Conservation (phyloP, 2,797 vertebrate species). For the Triplophysa yarkandensis region DNA sequence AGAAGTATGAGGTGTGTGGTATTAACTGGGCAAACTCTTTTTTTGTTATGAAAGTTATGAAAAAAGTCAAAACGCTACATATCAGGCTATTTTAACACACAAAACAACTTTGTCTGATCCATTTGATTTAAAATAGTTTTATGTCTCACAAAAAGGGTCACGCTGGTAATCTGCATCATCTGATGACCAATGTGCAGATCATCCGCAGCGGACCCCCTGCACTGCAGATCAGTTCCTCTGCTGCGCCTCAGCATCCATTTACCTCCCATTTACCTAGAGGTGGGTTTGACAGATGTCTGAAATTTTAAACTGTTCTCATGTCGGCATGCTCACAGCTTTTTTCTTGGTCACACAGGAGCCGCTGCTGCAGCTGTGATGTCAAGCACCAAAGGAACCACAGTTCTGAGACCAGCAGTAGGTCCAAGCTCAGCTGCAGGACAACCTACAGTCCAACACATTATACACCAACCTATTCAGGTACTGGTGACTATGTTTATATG, state of each 20-base stretch:
- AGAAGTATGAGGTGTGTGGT: too few relatives aligned
- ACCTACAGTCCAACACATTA: slow-evolving; percentile 91
- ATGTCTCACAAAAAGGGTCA: slow-evolving; percentile 81
- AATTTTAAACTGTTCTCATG: background rate
- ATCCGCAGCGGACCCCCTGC: slow-evolving; percentile 88
- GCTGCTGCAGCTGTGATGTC: slow-evolving; percentile 97
- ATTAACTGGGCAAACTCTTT: too few relatives aligned
- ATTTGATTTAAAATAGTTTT: background rate
- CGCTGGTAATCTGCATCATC: slow-evolving; percentile 90
- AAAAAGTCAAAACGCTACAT: background rate
- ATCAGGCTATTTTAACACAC: too few relatives aligned
- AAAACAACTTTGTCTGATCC: background rate
- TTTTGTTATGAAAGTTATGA: background rate
- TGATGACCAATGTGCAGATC: slow-evolving; percentile 96
- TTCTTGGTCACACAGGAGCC: slow-evolving; percentile 77
- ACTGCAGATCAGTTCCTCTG: slow-evolving; percentile 84
- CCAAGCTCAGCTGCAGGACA: slow-evolving; percentile 83
- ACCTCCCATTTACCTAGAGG: slow-evolving; percentile 94
- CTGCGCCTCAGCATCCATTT: slow-evolving; percentile 74
- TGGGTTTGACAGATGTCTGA: slow-evolving; percentile 59
- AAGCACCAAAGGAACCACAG: slow-evolving; percentile 91
- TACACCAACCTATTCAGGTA: slow-evolving; percentile 94
- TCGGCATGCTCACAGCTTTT: background rate
- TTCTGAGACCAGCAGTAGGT: slow-evolving; percentile 88
- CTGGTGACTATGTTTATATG: background rate